Conservation (phyloP, 2,113 vertebrate species). For the Pavo muticus region DNA sequence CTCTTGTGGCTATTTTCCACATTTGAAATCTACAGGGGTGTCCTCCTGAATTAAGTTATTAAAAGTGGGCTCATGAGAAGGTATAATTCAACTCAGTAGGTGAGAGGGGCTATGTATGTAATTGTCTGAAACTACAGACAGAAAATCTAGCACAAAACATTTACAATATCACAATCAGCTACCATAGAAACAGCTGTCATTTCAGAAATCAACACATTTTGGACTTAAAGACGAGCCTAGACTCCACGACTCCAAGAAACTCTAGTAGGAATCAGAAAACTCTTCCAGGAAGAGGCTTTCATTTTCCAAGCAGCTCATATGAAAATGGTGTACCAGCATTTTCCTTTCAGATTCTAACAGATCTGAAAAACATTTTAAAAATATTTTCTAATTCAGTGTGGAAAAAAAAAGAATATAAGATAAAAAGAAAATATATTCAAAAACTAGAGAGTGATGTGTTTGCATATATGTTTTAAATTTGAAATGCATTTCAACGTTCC, state of each 20-base stretch:
- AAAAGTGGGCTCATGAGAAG: background rate
- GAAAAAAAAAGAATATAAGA: background rate
- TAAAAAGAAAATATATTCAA: background rate
- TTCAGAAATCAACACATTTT: background rate
- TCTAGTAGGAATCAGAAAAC: too few species aligned
- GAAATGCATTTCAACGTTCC: background rate
- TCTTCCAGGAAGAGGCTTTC: too few species aligned
- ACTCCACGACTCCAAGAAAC: too few species aligned
- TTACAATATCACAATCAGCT: background rate
- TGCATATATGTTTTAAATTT: background rate
- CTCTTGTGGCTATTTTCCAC: background rate
- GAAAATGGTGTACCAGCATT: too few species aligned
- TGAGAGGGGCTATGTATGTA: accelerated
- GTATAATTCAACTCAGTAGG: background rate
- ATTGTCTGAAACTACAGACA: background rate
- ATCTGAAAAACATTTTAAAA: too few species aligned
- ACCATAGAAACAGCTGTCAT: background rate
- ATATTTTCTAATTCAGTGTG: background rate
- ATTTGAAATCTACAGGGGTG: background rate
- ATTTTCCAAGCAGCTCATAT: too few species aligned
- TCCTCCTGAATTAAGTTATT: background rate
- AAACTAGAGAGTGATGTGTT: background rate
- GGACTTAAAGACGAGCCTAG: background rate
- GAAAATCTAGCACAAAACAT: background rate
- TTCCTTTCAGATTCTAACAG: too few species aligned